A percentile compares a stretch with the other conserved stretches of the same genome.
Evolutionary conservation across 2,888 invertebrate genomes (phyloP).

Genomic region (Epinotia bilunana): DNA sequence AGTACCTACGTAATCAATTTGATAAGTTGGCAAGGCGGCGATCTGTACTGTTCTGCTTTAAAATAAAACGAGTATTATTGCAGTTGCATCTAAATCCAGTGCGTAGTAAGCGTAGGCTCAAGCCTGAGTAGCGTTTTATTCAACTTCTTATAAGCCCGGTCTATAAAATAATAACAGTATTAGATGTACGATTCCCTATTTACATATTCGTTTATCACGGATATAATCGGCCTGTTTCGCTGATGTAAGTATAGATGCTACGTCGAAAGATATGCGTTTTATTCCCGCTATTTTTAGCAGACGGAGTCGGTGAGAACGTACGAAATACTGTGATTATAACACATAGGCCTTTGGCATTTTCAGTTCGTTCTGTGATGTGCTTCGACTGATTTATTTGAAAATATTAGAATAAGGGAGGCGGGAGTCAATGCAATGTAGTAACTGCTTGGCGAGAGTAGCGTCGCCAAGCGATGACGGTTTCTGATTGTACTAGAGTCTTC

Average conservation of each 20-base stretch:
- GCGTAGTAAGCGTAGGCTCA: background rate
- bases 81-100: background rate
- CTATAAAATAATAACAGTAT: slow-evolving; percentile 19
- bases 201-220: background rate
- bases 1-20: background rate
- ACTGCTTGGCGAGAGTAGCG: slow-evolving; percentile 21
- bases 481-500: slow-evolving; percentile 12
- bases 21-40: background rate
- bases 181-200: background rate
- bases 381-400: slow-evolving; percentile 69
- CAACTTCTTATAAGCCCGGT: slow-evolving; percentile 3
- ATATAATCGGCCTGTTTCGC: background rate
- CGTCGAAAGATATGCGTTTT: background rate
- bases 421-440: slow-evolving; percentile 34
- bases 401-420: slow-evolving; percentile 53
- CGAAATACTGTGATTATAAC: slow-evolving; percentile 17
- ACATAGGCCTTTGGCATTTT: slow-evolving; percentile 46
- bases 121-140: background rate
- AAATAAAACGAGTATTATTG: slow-evolving; percentile 22
- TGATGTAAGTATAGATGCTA: background rate
- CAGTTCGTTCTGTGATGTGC: slow-evolving; percentile 66
- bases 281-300: background rate
- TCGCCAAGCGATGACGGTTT: slow-evolving; percentile 17
- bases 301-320: background rate
- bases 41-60: background rate